Evolutionary conservation across 2,113 vertebrate species (phyloP).

Genomic region (Anser cygnoides): DNA sequence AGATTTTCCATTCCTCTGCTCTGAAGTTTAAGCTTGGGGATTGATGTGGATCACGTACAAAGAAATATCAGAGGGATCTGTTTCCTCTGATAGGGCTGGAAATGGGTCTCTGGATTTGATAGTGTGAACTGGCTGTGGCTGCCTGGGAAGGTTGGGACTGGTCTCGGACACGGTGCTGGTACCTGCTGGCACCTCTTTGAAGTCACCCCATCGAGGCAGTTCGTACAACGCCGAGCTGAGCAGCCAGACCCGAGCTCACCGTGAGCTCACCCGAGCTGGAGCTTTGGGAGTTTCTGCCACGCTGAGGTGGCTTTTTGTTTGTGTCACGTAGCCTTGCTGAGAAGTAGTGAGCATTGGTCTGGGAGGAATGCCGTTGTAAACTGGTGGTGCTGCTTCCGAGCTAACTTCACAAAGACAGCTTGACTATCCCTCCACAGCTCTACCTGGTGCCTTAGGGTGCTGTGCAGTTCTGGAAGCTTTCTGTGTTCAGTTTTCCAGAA

Average conservation of each 20-base stretch:
- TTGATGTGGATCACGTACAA: not conserved
- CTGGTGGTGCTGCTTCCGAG: not conserved
- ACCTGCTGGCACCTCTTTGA: not conserved
- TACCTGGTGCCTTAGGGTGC: not conserved
- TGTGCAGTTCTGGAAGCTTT: not conserved
- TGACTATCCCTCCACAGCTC: not conserved
- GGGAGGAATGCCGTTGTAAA: not conserved
- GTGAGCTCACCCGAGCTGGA: too few relatives aligned
- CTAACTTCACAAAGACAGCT: not conserved
- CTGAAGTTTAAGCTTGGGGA: not conserved
- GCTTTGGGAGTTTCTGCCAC: not conserved
- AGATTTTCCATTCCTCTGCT: not conserved
- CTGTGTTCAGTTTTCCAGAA: not conserved
- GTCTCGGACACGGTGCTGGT: not conserved
- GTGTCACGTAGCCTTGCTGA: not conserved
- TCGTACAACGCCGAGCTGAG: not conserved
- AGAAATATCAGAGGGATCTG: not conserved
- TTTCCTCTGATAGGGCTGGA: not conserved
- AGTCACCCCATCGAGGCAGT: too few relatives aligned
- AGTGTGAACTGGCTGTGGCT: not conserved
- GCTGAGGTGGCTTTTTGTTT: not conserved
- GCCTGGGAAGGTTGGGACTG: not conserved
- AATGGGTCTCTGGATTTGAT: not conserved
- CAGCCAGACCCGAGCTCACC: not conserved
- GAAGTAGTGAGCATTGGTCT: not conserved